Percentiles rank a stretch among this genome's conserved stretches.
Evolutionary conservation across 2,797 vertebrate species (phyloP).

Genomic region (Takifugu rubripes): DNA sequence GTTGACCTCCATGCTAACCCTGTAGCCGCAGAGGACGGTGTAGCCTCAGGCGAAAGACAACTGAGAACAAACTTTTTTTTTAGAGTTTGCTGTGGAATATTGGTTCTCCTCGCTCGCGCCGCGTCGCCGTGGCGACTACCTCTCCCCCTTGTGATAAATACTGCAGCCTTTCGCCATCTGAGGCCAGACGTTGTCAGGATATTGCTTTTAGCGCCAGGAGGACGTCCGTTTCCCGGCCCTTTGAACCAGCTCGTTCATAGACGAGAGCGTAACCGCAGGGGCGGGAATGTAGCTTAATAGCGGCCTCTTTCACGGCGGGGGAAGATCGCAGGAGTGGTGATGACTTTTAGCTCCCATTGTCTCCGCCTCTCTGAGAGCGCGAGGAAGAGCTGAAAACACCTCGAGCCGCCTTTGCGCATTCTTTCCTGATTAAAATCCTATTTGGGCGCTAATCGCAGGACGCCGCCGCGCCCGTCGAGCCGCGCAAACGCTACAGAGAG

Average conservation of each 20-base stretch:
- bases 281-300: conserved; percentile 66
- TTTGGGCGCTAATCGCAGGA: conserved; percentile 11
- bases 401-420: conserved; percentile 30
- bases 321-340: conserved; percentile 53
- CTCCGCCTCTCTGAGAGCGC: conserved; percentile 39
- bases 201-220: conserved; percentile 70
- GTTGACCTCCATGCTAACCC: conserved; percentile 52
- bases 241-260: conserved; percentile 54
- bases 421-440: conserved; percentile 32
- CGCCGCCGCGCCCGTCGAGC: conserved; percentile 23
- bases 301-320: conserved; percentile 51
- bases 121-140: conserved; percentile 46
- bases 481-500: conserved; percentile 42
- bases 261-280: conserved; percentile 61
- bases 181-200: conserved; percentile 68
- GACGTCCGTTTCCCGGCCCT: conserved; percentile 59
- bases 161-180: conserved; percentile 57
- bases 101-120: conserved; percentile 30
- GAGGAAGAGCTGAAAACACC: conserved; percentile 40
- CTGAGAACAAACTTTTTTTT: conserved; percentile 46
- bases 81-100: conserved; percentile 48
- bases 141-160: conserved; percentile 67
- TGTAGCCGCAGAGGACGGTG: conserved; percentile 42
- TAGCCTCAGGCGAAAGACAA: conserved; percentile 39
- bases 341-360: conserved; percentile 60